Evolutionary conservation across 2,797 vertebrate species (phyloP), one percentile per base, ranked within the genome.

Genomic region (Sitta carolinensis): DNA sequence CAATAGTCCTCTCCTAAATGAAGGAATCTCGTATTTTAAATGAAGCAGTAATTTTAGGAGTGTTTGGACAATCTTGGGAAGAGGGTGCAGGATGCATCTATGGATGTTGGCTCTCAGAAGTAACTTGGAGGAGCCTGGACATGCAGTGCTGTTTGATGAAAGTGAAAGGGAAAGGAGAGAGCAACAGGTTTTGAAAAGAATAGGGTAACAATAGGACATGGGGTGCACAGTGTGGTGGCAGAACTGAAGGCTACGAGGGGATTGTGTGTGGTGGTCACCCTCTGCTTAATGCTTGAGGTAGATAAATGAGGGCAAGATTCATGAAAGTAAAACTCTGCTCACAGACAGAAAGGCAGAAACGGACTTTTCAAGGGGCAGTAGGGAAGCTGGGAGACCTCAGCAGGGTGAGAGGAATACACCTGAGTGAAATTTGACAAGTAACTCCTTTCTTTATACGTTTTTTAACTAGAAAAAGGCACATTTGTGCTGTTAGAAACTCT

Each of bases 211-310:
- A 32, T 4, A 64, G 25, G 38, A 15, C 20, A 67, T 9, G 4
- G 9, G 14, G 2, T 42, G 20, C 17, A 50, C 23, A 32, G 3
- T 11, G 32, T 11, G 22, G 11, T 36, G 50, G 20, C 25, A 54
- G 52, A 74, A 34, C 14, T 58, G 73, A 38, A 68, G 43, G 47
- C 4, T 27, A 2, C 22, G 27, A 72, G 18, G 11, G 58, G 6
- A 10, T 80, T 27, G 3, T 69, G 29, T 9, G 1, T 25, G 43
- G 16, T 30, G 12, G 8, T 38, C 64, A 79, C 5, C 9, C 23
- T 3, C 0, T 55, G n/a, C 6, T 54, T 43, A 43, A 4, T 5
- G 5, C 17, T 57, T 6, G 2, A 10, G 5, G 6, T 22, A 69
- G 40, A 74, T 38, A 61, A 22, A 45, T 0, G 4, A 23, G 32